A percentile compares a stretch with the other conserved stretches of the same genome.
Conservation (phyloP, 2,113 vertebrate species). For the Clinocottus analis region DNA sequence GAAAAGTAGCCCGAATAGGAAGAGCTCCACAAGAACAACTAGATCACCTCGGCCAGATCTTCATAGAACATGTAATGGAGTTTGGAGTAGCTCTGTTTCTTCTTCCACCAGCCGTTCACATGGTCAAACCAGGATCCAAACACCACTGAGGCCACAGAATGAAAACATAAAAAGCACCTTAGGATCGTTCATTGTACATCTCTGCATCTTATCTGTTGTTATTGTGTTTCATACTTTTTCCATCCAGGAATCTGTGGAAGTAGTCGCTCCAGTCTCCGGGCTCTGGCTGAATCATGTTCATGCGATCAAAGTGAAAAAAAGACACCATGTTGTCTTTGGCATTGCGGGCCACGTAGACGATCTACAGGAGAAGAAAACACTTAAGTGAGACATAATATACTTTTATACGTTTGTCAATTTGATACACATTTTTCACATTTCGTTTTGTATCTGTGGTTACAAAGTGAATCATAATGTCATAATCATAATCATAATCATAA, state of each 20-base stretch:
- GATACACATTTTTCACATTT: too few species aligned
- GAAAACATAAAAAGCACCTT: not conserved
- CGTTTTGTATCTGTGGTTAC: too few species aligned
- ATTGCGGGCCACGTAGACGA: conserved; percentile 89
- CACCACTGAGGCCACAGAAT: conserved; percentile 66
- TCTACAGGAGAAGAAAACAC: conserved; percentile 64
- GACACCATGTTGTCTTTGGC: conserved; percentile 90
- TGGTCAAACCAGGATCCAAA: conserved; percentile 88
- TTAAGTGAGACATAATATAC: too few species aligned
- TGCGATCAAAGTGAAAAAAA: conserved; percentile 89
- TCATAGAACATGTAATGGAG: conserved; percentile 85
- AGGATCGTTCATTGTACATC: not conserved
- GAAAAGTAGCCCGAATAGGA: conserved; percentile 4
- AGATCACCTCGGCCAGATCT: conserved; percentile 81
- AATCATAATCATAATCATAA: too few species aligned
- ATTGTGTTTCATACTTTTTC: conserved; percentile 74
- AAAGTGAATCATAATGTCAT: too few species aligned
- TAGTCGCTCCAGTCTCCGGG: conserved; percentile 85
- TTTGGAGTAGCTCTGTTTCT: conserved; percentile 74
- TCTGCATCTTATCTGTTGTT: not conserved
- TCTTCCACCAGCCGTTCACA: conserved; percentile 86
- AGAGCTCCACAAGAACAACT: conserved; percentile 20
- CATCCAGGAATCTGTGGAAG: conserved; percentile 82
- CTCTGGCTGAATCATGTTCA: conserved; percentile 82
- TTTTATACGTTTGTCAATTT: too few species aligned